Evolutionary conservation across 2,888 invertebrate genomes (phyloP), one percentile per base, ranked within the genome.

Genomic region (Perdita meconis): DNA sequence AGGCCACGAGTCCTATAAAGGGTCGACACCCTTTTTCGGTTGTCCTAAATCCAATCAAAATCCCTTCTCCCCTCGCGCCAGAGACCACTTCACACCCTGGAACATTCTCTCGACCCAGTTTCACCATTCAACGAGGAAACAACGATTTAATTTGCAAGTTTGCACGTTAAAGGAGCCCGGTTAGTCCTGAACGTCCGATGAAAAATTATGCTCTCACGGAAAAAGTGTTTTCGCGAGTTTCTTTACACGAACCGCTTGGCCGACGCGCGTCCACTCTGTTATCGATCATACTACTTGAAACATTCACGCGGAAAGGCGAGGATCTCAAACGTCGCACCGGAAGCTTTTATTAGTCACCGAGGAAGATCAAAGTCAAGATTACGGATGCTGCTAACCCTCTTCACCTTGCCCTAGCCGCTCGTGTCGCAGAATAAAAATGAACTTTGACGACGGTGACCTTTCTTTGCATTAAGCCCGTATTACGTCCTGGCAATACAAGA

Each of bases 141-240:
- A 61, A 77, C 77, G 57, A 76, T 78, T 76, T 76, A 76, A 76
- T 78, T 76, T 76, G 36, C 78, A 70, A 76, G 65, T 65, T 69
- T 22, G 34, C 36, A 26, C 26, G 16, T 38, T 38, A 47, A 60
- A 61, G 60, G 24, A 30, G 53, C 22, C 24, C n/a, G 47, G 55
- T 30, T 72, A 64, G 42, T 53, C 53, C 57, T 50, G 55, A 56
- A 47, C 60, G 19, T n/a, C 16, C 13, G 24, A 13, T 5, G 55
- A 61, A 69, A 60, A 60, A 69, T 47, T 13, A 22, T 4, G 10
- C 22, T 2, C 22, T 47, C 44, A 44, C n/a, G 16, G 24, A 12
- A 13, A 40, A 5, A 5, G 13, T 19, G 38, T n/a, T n/a, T n/a
- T n/a, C n/a, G n/a, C n/a, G n/a, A n/a, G n/a, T n/a, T n/a, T n/a